These are phyloP conservation scores for Madoqua kirkii DNA, from an alignment of 2,113 vertebrate species.

Conservation along the genomic window DNA sequence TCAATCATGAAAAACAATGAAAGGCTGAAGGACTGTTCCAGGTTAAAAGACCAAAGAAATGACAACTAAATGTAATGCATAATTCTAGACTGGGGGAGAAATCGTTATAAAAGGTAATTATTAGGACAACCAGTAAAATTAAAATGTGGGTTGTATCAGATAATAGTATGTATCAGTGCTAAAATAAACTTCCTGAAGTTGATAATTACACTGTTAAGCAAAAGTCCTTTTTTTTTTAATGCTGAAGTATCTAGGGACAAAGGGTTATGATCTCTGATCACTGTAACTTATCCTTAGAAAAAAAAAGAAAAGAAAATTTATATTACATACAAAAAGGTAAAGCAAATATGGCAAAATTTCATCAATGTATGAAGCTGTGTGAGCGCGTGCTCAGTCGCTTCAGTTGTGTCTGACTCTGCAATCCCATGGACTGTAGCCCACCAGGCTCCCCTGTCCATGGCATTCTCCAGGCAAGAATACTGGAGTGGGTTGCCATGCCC, in stretches of 20 bases:
- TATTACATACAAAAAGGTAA: not conserved
- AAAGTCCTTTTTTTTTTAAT: conserved; percentile 2
- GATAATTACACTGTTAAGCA: not conserved
- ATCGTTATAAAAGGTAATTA: conserved; percentile 13
- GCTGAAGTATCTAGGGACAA: not conserved
- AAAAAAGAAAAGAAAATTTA: not conserved
- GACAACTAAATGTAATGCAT: not conserved
- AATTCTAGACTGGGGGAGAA: not conserved
- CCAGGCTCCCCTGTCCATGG: too few relatives aligned
- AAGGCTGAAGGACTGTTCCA: not conserved
- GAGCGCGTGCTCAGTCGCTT: not conserved
- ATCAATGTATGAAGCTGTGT: not conserved
- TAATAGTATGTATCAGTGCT: not conserved
- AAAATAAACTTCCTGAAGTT: not conserved
- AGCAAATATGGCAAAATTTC: not conserved
- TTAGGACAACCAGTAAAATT: conserved; percentile 1
- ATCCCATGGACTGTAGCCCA: not conserved
- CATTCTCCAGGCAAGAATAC: not conserved
- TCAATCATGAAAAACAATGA: not conserved
- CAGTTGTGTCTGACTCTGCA: not conserved
- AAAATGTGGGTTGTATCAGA: not conserved
- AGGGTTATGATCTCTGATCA: not conserved
- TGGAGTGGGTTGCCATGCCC: not conserved
- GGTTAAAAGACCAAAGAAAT: not conserved
- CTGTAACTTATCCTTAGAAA: not conserved